Percentiles rank a stretch among this genome's conserved stretches.
Conservation (phyloP, 2,113 vertebrate species). For the Patagioenas fasciata region DNA sequence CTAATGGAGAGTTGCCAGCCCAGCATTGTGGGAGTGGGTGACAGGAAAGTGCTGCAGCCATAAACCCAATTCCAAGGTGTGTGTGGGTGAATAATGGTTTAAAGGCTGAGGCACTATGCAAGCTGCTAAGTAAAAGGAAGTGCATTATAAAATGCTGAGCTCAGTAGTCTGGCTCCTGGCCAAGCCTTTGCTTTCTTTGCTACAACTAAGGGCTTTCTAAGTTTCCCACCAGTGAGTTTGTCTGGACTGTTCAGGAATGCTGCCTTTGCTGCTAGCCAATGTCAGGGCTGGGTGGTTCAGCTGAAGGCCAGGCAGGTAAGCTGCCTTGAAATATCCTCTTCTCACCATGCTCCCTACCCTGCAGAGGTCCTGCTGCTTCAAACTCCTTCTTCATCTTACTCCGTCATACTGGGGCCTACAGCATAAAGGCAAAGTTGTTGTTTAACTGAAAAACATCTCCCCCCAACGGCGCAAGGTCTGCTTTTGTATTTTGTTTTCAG, state of each 20-base stretch:
- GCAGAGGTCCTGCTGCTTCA: accelerated
- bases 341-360: accelerated
- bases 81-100: constrained; percentile 72
- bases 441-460: not conserved
- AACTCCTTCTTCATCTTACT: too few relatives aligned
- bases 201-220: constrained; percentile 92
- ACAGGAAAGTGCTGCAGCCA: not conserved
- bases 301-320: constrained; percentile 73
- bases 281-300: constrained; percentile 85
- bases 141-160: too few relatives aligned
- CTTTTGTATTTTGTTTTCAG: accelerated
- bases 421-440: accelerated
- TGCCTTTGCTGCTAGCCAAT: constrained; percentile 80
- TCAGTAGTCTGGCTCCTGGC: too few relatives aligned
- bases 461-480: too few relatives aligned
- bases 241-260: constrained; percentile 86
- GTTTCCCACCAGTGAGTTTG: constrained; percentile 84
- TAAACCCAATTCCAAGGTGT: not conserved
- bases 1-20: accelerated
- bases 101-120: constrained; percentile 86
- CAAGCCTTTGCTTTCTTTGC: constrained; percentile 75
- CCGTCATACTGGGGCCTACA: accelerated
- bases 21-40: not conserved
- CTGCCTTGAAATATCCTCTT: too few relatives aligned
- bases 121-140: constrained; percentile 82